phyloP scores from a whole-genome alignment of 2,797 vertebrate genomes.

The Coendou prehensilis region DNA sequence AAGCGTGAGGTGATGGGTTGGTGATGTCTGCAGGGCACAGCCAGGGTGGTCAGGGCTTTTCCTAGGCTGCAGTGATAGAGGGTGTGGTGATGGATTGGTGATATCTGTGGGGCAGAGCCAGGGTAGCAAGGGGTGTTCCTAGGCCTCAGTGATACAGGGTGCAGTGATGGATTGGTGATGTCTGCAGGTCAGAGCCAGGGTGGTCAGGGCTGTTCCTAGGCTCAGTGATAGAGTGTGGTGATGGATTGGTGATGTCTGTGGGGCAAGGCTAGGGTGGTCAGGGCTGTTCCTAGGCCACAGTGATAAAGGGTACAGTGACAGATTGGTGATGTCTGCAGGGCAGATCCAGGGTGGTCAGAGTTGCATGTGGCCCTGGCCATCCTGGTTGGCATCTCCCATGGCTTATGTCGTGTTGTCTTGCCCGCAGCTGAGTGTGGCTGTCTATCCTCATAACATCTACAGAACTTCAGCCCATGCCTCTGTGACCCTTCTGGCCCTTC shows the following conservation, averaged over 20 bases:
- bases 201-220: background rate
- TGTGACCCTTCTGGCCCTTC: background rate
- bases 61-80: too few relatives aligned
- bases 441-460: background rate
- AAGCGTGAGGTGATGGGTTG: background rate
- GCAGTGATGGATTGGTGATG: accelerated
- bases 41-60: background rate
- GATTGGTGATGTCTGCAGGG: background rate
- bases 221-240: background rate
- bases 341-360: background rate
- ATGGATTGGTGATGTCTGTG: background rate
- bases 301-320: background rate
- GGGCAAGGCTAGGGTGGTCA: background rate
- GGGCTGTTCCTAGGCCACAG: background rate
- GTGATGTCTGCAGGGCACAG: background rate
- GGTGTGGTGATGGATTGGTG: background rate
- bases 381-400: background rate
- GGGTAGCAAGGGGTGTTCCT: background rate
- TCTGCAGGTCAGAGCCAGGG: background rate
- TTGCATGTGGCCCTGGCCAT: background rate
- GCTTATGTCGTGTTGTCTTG: background rate
- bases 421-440: background rate
- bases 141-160: background rate
- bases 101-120: too few relatives aligned
- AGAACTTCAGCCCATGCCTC: background rate